These are phyloP conservation scores for Parnassius glacialis DNA, from an alignment of 2,888 invertebrate species.

Conservation along the genomic window DNA sequence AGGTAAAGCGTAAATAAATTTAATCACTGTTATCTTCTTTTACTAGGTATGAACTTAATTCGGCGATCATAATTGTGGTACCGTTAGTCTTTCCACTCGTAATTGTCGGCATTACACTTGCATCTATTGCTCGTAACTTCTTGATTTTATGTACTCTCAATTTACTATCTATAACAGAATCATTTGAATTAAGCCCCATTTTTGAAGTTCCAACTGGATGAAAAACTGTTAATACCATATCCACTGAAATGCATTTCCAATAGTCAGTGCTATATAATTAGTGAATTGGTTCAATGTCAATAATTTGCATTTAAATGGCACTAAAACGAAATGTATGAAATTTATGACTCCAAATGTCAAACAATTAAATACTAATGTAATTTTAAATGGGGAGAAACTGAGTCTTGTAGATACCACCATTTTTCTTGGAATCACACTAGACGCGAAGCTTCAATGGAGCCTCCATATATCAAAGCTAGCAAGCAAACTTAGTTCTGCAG, in stretches of 20 bases:
- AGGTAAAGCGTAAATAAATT: too few relatives aligned
- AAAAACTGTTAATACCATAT: conserved; percentile 75
- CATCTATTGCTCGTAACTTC: conserved; percentile 86
- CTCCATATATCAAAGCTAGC: too few relatives aligned
- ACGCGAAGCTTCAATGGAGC: too few relatives aligned
- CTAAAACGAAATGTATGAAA: too few relatives aligned
- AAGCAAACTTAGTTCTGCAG: too few relatives aligned
- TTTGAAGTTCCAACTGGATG: conserved; percentile 85
- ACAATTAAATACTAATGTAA: too few relatives aligned
- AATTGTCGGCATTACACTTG: conserved; percentile 88
- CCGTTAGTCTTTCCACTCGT: conserved; percentile 90
- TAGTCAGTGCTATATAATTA: conserved; percentile 46
- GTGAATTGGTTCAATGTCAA: too few relatives aligned
- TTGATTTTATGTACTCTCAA: conserved; percentile 83
- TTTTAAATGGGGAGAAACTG: too few relatives aligned
- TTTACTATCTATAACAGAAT: conserved; percentile 70
- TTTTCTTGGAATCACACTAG: too few relatives aligned
- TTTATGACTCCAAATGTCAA: too few relatives aligned
- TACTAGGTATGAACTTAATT: conserved; percentile 87
- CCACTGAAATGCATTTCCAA: conserved; percentile 64
- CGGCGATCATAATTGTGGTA: conserved; percentile 89
- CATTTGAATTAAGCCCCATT: conserved; percentile 73
- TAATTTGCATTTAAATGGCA: too few relatives aligned
- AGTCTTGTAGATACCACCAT: too few relatives aligned
- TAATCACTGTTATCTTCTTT: conserved; percentile 63